Evolutionary conservation across 2,888 invertebrate genomes (phyloP), one percentile per base, ranked within the genome.

Genomic region (Trachelus iudaicus): DNA sequence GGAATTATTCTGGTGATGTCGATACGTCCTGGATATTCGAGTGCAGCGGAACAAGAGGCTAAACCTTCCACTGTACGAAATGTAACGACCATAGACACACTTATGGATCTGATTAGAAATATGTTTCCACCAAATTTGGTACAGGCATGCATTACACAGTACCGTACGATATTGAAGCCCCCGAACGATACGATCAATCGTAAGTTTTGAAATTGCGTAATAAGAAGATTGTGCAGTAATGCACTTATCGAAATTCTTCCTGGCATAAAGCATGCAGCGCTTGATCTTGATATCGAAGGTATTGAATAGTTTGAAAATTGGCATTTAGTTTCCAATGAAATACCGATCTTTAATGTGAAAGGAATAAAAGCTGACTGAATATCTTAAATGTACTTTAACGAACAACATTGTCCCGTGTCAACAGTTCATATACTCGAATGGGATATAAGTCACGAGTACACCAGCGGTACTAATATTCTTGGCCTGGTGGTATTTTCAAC

Each of bases 101-200:
- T 99, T 79, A 94, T 99, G 92, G 99, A 99, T 93, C 93, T 99
- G 85, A 93, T 98, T 86, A 95, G 98, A 96, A 98, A 98, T 90
- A 95, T 98, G 92, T 98, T 98, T 90, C 97, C 98, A 37, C 97
- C 97, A 85, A 98, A 98, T 92, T 93, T 98, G 81, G 94, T 97
- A 37, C 96, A 97, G 89, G 97, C 98, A 15, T 96, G 97, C 83
- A 95, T 97, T 87, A 94, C 95, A 69, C 92, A 94, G 92, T 93
- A 94, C 85, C 93, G 94, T 83, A 94, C 94, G 37, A 92, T 93
- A 85, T 90, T 93, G 82, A 88, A 89, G 73, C 87, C 88, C 37
- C 93, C 93, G 79, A 84, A 88, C 76, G 88, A 90, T 80, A 83
- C 15, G 1, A 40, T 23, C 15, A 23, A 40, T 6, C 1, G 40